phyloP scores from a whole-genome alignment of 2,797 vertebrate species.

The Malurus leucopterus region DNA sequence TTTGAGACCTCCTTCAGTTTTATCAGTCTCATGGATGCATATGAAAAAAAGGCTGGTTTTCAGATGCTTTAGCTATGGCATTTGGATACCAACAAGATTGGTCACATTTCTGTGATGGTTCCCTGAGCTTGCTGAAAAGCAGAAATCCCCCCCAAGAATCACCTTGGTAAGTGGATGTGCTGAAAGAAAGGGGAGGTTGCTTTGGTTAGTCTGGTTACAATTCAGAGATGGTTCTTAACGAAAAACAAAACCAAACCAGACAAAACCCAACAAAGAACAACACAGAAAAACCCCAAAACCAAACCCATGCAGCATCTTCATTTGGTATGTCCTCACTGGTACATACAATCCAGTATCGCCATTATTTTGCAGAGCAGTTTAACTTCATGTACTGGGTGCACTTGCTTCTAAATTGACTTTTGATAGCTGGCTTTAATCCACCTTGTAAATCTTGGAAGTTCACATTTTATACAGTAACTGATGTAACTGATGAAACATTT shows the following conservation, averaged over 20 bases:
- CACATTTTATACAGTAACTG: background rate
- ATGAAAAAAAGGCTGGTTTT: background rate
- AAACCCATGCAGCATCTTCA: background rate
- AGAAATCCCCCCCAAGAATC: fast-evolving
- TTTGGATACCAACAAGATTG: background rate
- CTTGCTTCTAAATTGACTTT: background rate
- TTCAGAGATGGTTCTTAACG: background rate
- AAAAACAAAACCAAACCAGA: background rate
- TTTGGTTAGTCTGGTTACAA: background rate
- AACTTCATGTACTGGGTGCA: background rate
- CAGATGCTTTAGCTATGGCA: background rate
- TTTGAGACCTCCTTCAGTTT: background rate
- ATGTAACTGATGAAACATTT: background rate
- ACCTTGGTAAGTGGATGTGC: background rate
- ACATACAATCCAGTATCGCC: background rate
- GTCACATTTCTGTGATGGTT: background rate
- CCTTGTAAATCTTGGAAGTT: background rate
- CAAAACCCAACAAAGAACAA: fast-evolving
- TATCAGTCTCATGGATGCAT: background rate
- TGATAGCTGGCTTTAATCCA: background rate
- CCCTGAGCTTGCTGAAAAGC: background rate
- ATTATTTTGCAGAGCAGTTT: background rate
- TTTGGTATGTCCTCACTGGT: background rate
- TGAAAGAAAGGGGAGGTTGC: background rate
- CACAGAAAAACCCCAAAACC: background rate